phyloP scores from a whole-genome alignment of 2,113 vertebrate species.

The Scolopax mira region DNA sequence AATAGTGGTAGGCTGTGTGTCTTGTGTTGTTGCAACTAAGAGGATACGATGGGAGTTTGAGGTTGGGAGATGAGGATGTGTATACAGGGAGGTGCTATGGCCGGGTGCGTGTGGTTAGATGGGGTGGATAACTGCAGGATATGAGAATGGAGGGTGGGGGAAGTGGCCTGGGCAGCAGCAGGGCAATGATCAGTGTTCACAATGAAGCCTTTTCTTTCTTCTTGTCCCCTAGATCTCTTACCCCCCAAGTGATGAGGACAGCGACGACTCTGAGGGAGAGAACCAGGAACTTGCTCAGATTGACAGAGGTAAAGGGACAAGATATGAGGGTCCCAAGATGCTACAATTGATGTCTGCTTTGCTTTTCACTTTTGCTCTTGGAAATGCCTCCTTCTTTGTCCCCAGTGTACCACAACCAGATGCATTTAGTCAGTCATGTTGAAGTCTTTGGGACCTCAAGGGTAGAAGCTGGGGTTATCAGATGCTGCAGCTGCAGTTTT shows the following conservation, averaged over 20 bases:
- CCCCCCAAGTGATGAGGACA: constrained; percentile 88
- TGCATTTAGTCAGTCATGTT: neutral
- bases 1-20: neutral
- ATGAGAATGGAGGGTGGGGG: neutral
- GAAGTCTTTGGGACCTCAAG: neutral
- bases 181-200: neutral
- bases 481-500: neutral
- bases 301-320: constrained; percentile 82
- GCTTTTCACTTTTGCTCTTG: neutral
- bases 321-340: neutral
- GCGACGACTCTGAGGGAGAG: constrained; percentile 90
- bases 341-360: neutral
- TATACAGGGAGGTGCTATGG: neutral
- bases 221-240: constrained; percentile 83
- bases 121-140: neutral
- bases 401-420: neutral
- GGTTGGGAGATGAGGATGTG: neutral
- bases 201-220: neutral
- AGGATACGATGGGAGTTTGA: neutral
- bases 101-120: neutral
- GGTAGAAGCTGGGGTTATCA: neutral
- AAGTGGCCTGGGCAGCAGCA: constrained; percentile 8
- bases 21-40: neutral
- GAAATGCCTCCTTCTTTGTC: neutral
- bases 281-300: constrained; percentile 94